Percentiles rank a stretch among this genome's conserved stretches.
Evolutionary conservation across 2,888 invertebrate genomes (phyloP).

Genomic region (Eristalis tenax): DNA sequence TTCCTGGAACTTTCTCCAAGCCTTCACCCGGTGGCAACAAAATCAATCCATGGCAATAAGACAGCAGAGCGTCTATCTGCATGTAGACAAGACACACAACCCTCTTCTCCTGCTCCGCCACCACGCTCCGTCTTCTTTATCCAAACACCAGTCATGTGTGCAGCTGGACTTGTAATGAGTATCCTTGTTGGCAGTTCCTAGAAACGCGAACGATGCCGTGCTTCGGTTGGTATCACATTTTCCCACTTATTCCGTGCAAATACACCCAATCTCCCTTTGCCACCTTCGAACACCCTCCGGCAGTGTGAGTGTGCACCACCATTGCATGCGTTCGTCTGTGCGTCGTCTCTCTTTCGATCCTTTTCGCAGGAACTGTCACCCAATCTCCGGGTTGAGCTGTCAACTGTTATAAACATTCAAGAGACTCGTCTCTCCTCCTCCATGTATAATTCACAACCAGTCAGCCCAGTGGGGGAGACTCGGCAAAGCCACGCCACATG

Average conservation of each 20-base stretch:
- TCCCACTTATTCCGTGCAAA: constrained; percentile 5
- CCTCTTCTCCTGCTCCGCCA: not conserved
- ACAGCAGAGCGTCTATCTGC: not conserved
- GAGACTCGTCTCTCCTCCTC: constrained; percentile 19
- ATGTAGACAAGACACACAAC: not conserved
- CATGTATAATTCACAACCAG: constrained; percentile 53
- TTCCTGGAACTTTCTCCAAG: not conserved
- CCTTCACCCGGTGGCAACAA: not conserved
- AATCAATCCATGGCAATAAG: not conserved
- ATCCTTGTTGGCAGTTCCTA: constrained; percentile 6
- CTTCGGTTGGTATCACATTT: not conserved
- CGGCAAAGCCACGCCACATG: constrained; percentile 22
- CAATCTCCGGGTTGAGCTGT: constrained; percentile 70
- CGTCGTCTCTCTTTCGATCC: constrained; percentile 24
- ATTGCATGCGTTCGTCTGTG: constrained; percentile 27
- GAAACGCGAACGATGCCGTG: not conserved
- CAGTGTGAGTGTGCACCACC: not conserved
- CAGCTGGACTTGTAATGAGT: not conserved
- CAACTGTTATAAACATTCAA: constrained; percentile 56
- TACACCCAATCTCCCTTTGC: not conserved
- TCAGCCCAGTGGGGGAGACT: not conserved
- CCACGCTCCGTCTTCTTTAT: too few species aligned
- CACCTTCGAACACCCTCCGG: too few species aligned
- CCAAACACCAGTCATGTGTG: not conserved
- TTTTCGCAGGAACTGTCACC: constrained; percentile 71